Evolutionary conservation across 2,113 vertebrate genomes (phyloP).

Genomic region (Pelecanus crispus): DNA sequence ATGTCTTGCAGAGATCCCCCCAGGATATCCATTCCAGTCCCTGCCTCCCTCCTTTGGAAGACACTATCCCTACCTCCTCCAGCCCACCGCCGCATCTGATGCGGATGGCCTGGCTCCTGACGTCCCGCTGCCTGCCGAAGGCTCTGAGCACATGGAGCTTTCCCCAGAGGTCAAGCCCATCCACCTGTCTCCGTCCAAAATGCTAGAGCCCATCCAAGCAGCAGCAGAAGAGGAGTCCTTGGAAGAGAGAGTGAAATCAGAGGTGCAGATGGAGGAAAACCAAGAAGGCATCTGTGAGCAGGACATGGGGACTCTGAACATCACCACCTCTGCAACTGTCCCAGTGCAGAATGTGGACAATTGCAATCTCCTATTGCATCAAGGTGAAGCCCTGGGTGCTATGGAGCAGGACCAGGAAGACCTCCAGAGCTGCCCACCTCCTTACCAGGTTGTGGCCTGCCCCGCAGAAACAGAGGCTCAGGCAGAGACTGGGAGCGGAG

Average conservation of each 20-base stretch:
- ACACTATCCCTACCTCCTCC: constrained; percentile 85
- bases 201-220: constrained; percentile 69
- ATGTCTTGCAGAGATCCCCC: constrained; percentile 80
- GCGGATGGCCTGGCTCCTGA: constrained; percentile 76
- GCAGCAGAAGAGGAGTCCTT: constrained; percentile 51
- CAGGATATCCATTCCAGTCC: constrained; percentile 86
- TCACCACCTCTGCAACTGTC: constrained; percentile 17
- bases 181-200: constrained; percentile 75
- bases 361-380: constrained; percentile 53
- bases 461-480: constrained; percentile 50
- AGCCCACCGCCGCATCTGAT: constrained; percentile 74
- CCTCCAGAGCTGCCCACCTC: constrained; percentile 61
- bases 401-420: constrained; percentile 68
- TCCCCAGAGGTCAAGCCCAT: constrained; percentile 80
- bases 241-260: constrained; percentile 71
- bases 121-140: constrained; percentile 71
- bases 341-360: constrained; percentile 32
- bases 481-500: background rate
- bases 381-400: constrained; percentile 46
- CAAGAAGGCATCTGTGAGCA: constrained; percentile 54
- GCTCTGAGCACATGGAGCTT: constrained; percentile 73
- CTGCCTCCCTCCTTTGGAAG: constrained; percentile 84
- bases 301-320: constrained; percentile 50
- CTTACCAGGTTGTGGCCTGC: constrained; percentile 66
- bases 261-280: constrained; percentile 69